Evolutionary conservation across 2,797 vertebrate species (phyloP), one percentile per base, ranked within the genome.

Genomic region (Hybognathus amarus): DNA sequence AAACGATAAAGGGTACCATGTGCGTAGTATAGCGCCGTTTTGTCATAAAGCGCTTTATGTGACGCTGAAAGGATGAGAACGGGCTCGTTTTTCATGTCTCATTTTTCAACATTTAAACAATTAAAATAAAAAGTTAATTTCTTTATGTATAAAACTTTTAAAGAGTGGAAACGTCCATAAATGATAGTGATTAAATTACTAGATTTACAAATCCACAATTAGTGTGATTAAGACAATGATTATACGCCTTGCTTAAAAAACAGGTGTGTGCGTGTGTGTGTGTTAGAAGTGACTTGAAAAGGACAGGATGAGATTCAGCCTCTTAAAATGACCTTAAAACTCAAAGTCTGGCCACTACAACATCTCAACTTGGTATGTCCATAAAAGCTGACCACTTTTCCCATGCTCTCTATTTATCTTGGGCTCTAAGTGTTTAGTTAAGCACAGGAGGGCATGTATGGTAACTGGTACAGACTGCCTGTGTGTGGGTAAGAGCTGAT

Each of bases 401-500:
- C 71, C 79, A 73, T 82, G 84, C 67, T 69, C 56, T 78, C 64
- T 85, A 70, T 63, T 64, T 70, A 81, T 81, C 66, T 56, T 76
- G 47, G 66, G 59, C 63, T 82, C 33, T 52, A 50, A 40, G 45
- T 85, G 80, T 85, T 87, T 85, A 77, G 67, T 85, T 87, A 85
- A 75, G 76, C 68, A 54, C 74, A 70, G 67, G 67, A 66, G 64
- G 75, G 69, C 85, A 82, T 88, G 84, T 81, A 33, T 81, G 78
- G 79, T 84, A 84, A 85, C 85, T 88, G 83, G 85, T 87, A 84
- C 75, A 6, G 84, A 86, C 61, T 77, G 81, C 50, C 64, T 59
- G 76, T 84, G 79, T 78, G 74, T 85, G 69, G 81, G 22, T 59
- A 66, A 77, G 42, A 75, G 67, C 79, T 85, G 85, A 85, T 88